Conservation (phyloP, 2,888 invertebrate species). For the Cyaniris semiargus region DNA sequence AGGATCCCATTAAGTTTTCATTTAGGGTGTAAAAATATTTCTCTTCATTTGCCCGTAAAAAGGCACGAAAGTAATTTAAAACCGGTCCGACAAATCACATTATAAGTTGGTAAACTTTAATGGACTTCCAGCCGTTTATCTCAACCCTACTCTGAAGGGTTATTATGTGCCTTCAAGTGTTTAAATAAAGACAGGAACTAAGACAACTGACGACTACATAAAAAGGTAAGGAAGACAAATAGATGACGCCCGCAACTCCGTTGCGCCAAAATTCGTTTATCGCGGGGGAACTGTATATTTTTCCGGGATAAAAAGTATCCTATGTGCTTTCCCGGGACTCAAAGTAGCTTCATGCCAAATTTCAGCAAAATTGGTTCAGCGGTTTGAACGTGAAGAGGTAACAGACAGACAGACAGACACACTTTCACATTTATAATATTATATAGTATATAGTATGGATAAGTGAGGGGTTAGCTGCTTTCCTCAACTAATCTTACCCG, state of each 20-base stretch:
- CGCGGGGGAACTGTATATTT: too few species aligned
- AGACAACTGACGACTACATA: background rate
- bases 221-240: background rate
- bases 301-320: too few species aligned
- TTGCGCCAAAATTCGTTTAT: too few species aligned
- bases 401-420: too few species aligned
- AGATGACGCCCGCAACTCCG: too few species aligned
- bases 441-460: too few species aligned
- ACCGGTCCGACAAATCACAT: slow-evolving; percentile 26
- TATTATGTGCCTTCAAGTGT: background rate
- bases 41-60: background rate
- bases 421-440: too few species aligned
- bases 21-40: slow-evolving; percentile 11
- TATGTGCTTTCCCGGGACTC: too few species aligned
- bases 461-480: too few species aligned
- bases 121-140: slow-evolving; percentile 21
- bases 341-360: too few species aligned
- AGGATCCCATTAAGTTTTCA: background rate
- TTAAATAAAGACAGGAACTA: background rate
- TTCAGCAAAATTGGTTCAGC: too few species aligned
- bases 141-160: slow-evolving; percentile 6
- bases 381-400: too few species aligned
- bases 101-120: slow-evolving; percentile 17
- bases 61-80: slow-evolving; percentile 20
- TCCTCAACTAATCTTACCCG: background rate